Conservation (phyloP, 2,797 vertebrate genomes). For the Pogonophryne albipinna region DNA sequence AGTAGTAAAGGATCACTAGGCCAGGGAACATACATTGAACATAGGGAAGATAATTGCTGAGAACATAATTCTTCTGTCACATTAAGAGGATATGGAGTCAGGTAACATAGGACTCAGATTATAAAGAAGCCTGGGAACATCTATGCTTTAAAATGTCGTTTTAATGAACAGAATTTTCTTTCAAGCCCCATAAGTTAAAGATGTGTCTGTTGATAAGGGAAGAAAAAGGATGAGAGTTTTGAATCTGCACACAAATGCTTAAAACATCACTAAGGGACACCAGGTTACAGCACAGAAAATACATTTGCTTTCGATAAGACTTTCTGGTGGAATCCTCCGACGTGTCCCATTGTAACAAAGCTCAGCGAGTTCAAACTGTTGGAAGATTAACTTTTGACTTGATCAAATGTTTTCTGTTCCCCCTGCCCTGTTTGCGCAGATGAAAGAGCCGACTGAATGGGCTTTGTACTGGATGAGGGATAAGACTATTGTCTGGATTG, state of each 20-base stretch:
- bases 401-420: constrained; percentile 66
- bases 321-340: neutral
- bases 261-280: constrained; percentile 4
- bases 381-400: constrained; percentile 70
- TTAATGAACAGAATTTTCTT: neutral
- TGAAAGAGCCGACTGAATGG: constrained; percentile 70
- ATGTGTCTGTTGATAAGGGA: neutral
- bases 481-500: constrained; percentile 68
- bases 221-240: constrained; percentile 6
- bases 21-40: too few relatives aligned
- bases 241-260: constrained; percentile 9
- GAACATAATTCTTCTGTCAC: too few relatives aligned
- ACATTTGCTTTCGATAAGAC: neutral
- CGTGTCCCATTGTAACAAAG: constrained; percentile 29
- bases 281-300: neutral
- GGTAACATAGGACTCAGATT: too few relatives aligned
- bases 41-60: too few relatives aligned
- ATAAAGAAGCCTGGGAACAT: too few relatives aligned
- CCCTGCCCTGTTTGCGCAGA: constrained; percentile 63
- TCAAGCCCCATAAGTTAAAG: neutral
- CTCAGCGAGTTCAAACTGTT: constrained; percentile 55
- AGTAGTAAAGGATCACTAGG: too few relatives aligned
- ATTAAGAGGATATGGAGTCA: too few relatives aligned
- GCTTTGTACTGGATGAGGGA: constrained; percentile 66
- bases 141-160: neutral